Conservation (phyloP, 2,888 invertebrate species). For the Ophioninae sp. region DNA sequence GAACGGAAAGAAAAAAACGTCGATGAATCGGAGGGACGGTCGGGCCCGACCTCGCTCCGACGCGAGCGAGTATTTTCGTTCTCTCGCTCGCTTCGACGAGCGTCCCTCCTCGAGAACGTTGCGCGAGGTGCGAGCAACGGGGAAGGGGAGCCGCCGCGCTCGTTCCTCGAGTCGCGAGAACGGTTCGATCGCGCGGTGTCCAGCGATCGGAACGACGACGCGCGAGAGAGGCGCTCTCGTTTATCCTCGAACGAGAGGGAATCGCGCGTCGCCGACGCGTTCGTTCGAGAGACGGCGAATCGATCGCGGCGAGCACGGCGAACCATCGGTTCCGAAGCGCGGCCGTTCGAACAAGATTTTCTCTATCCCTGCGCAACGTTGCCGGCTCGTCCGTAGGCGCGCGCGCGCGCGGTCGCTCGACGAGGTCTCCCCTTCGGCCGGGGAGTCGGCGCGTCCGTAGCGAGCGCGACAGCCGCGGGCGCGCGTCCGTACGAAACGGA, state of each 20-base stretch:
- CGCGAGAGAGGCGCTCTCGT: too few species aligned
- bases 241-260: background rate
- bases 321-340: conserved; percentile 3
- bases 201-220: too few species aligned
- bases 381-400: conserved; percentile 11
- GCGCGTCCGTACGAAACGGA: conserved; percentile 35
- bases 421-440: conserved; percentile 26
- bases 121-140: conserved; percentile 35
- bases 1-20: conserved; percentile 1
- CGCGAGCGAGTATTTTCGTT: conserved; percentile 28
- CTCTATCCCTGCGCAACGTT: conserved; percentile 9
- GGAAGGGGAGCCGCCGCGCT: conserved; percentile 21
- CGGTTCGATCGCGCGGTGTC: background rate
- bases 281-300: background rate
- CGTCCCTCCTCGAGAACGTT: conserved; percentile 22
- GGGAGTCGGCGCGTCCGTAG: conserved; percentile 37
- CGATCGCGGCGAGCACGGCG: conserved; percentile 5
- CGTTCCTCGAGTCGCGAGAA: background rate
- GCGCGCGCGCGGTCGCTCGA: background rate
- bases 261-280: conserved; percentile 1
- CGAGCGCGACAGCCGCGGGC: conserved; percentile 42
- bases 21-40: conserved; percentile 35
- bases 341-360: conserved; percentile 11
- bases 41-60: conserved; percentile 2
- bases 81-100: conserved; percentile 15